Evolutionary conservation across 2,888 invertebrate species (phyloP), one percentile per base, ranked within the genome.

Genomic region (Drosophila kanekoi): DNA sequence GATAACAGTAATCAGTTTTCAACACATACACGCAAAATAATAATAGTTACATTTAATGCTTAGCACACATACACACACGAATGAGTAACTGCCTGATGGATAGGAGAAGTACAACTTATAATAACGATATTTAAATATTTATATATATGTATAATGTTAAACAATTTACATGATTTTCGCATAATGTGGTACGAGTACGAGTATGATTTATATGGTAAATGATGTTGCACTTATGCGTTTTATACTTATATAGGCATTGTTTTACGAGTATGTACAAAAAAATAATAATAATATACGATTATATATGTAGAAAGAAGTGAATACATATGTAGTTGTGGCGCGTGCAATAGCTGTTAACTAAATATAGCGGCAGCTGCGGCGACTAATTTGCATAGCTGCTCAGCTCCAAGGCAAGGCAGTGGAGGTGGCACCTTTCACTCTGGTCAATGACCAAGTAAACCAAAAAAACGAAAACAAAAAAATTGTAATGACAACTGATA

Each of bases 101-200:
- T 57, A 59, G 18, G 43, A 43, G 60, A 69, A 59, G 45, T 60
- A 64, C 20, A 61, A 57, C 73, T 57, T 52, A 65, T 70, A 49
- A 72, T 70, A 80, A 82, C 79, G 75, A 67, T 60, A 60, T 65
- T 23, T 67, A n/a, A n/a, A 14, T 18, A 53, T 40, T 14, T 16
- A 40, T 53, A 32, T 20, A 44, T 44, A 44, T 20, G 35, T 44
- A 44, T 44, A 68, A 74, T 74, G 58, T 45, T 64, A 71, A 85
- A 74, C 69, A 78, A 65, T 74, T 81, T 74, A 81, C 87, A 87
- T 84, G 67, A 76, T 82, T 75, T 63, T 80, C 73, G 72, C 73
- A 69, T 81, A 69, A 66, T 66, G 64, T 66, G 66, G 64, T 72
- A 72, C 56, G 57, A 56, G 60, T 58, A 67, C 28, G 28, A 28